Base-by-base conservation (phyloP, 2,888 invertebrate species). In the Drosophila kuntzei region DNA sequence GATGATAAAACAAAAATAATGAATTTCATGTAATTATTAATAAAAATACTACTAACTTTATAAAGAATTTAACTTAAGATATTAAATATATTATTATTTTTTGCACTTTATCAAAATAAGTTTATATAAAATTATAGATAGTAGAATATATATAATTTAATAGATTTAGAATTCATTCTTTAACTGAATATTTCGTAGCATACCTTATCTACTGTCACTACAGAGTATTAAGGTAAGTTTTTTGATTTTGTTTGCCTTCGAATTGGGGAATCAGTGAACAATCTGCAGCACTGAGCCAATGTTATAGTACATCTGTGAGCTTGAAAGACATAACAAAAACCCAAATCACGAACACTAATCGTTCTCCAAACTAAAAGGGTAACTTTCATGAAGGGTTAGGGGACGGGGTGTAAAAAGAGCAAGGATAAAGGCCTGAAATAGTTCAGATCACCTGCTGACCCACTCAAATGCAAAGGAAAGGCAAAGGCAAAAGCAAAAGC, bases 261-360 rank as follows among this genome's bases (percentile, higher is more conserved):
- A 81, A 79, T 80, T 70, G 65, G 22, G 54, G 37, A 76, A 47
- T 62, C 71, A 68, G 50, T 68, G 69, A 62, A 12, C 63, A 65
- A 29, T 39, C 39, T 27, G 39, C 41, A 37, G 25, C 16, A 20
- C 22, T 14, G 39, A 58, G 50, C 29, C 29, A 39, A 41, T n/a
- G 29, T 71, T 46, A n/a, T n/a, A n/a, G n/a, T n/a, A 44, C 37
- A 32, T 16, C 27, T 12, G 27, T 29, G 25, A 37, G 50, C 43
- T 47, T 54, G n/a, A 41, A 64, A 51, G 50, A 8, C 18, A 11
- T 25, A 22, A 32, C 55, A 16, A 55, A 55, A 49, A 37, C 20
- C 63, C 69, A 25, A 73, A 76, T 54, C 66, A 49, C 49, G 58
- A 67, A 61, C 76, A 76, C 79, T 81, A 81, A 80, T 79, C 82